Evolutionary conservation across 2,888 invertebrate species (phyloP).

Genomic region (Steinernema scapterisci): DNA sequence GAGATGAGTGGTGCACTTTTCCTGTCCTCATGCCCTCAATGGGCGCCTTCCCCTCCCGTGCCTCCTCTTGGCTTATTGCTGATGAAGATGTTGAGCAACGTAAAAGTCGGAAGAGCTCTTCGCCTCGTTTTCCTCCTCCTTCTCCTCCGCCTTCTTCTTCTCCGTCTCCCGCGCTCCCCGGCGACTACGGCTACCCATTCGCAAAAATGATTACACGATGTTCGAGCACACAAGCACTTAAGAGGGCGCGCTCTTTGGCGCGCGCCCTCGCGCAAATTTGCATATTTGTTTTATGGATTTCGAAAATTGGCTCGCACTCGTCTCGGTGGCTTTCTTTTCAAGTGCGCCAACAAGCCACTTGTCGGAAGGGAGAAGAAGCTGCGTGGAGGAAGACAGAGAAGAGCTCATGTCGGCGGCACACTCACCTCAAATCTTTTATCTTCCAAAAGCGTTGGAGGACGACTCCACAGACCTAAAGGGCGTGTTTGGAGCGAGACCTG

Average conservation of each 20-base stretch:
- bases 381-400: too few species aligned
- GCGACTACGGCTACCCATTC: neutral
- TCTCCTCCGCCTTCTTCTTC: neutral
- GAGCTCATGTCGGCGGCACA: too few species aligned
- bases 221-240: slow-evolving; percentile 24
- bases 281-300: slow-evolving; percentile 33
- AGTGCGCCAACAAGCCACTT: slow-evolving; percentile 32
- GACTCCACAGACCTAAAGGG: too few species aligned
- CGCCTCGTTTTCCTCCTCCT: neutral
- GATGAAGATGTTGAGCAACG: neutral
- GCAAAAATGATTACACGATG: slow-evolving; percentile 31
- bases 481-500: too few species aligned
- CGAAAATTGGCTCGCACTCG: slow-evolving; percentile 27
- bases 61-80: slow-evolving; percentile 2
- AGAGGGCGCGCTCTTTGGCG: neutral
- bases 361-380: slow-evolving; percentile 10
- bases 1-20: too few species aligned
- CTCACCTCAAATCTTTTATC: too few species aligned
- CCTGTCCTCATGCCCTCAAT: too few species aligned
- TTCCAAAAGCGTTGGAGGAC: too few species aligned
- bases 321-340: slow-evolving; percentile 29
- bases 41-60: too few species aligned
- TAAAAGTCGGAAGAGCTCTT: neutral
- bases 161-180: neutral
- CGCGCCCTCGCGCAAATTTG: slow-evolving; percentile 14